Evolutionary conservation across 2,888 invertebrate genomes (phyloP), one percentile per base, ranked within the genome.

Genomic region (Drosophila sordidapex): DNA sequence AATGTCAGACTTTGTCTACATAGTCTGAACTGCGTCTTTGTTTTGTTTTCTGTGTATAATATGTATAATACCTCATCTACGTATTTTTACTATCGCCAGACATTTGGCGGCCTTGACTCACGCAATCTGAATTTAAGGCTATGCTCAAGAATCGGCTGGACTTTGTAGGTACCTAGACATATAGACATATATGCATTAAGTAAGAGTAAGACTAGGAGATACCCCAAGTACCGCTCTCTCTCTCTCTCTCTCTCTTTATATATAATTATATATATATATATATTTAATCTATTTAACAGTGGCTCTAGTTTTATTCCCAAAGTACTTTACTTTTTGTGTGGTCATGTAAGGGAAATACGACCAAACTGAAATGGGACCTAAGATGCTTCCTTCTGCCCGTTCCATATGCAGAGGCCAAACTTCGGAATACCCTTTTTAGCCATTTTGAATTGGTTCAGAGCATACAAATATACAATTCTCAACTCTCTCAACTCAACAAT

Each of bases 21-120:
- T 38, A 54, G n/a, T 54, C 35, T 15, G 35, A 53, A 36, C 25
- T 53, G 53, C 35, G 53, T 54, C 27, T 38, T 21, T 36, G 18
- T 21, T 31, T 31, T 13, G 13, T 4, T 52, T 4, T 15, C 11
- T 21, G 7, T 52, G 33, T 21, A 52, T 33, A 52, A 36, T 36
- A 36, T 52, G 33, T 21, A 52, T 33, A 52, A 36, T 36, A 36
- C 18, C 36, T 18, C 18, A 36, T 27, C 11, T 18, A 18, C 33
- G 43, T 25, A 46, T 25, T 58, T 46, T 36, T 18, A 54, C 27
- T 36, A 36, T 18, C 25, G 25, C 29, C 18, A 11, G 11, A 51
- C 29, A 29, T 18, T 51, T n/a, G 0, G 3, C 27, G 27, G 27
- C 49, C 25, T 29, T 31, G 51, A 51, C 29, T 29, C 51, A n/a